Evolutionary conservation across 2,113 vertebrate species (phyloP).

Genomic region (Boulengeromyrus knoepffleri): DNA sequence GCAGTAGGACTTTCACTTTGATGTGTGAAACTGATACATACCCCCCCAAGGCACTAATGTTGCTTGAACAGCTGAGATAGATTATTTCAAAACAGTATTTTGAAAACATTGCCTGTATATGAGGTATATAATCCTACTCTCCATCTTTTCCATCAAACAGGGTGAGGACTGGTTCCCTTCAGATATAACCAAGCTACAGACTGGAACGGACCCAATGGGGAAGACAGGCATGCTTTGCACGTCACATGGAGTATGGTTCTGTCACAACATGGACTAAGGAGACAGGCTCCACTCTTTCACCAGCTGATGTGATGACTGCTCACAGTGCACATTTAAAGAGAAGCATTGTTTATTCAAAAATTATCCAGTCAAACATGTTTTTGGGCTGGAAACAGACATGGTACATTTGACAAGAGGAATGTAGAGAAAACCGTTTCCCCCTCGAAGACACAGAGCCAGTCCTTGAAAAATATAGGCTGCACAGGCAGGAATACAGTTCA

Average conservation of each 20-base stretch:
- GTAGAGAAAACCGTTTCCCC: neutral
- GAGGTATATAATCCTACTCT: neutral
- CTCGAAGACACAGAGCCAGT: neutral
- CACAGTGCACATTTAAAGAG: neutral
- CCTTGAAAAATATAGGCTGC: neutral
- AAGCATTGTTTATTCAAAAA: neutral
- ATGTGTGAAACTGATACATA: conserved; percentile 19
- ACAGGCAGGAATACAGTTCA: neutral
- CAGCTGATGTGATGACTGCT: neutral
- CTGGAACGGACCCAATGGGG: neutral
- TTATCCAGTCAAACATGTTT: neutral
- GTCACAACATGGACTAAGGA: neutral
- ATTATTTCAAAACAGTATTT: conserved; percentile 12
- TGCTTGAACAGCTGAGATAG: conserved; percentile 17
- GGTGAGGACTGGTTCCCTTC: neutral
- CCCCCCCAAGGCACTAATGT: neutral
- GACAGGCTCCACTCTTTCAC: neutral
- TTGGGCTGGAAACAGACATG: neutral
- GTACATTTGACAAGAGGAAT: neutral
- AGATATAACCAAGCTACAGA: neutral
- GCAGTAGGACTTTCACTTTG: neutral
- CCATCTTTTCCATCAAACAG: neutral
- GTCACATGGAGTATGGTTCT: neutral
- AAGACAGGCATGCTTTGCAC: neutral
- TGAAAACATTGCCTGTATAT: neutral